phyloP scores from a whole-genome alignment of 2,888 invertebrate species.

The Carpatolechia fugitivella region DNA sequence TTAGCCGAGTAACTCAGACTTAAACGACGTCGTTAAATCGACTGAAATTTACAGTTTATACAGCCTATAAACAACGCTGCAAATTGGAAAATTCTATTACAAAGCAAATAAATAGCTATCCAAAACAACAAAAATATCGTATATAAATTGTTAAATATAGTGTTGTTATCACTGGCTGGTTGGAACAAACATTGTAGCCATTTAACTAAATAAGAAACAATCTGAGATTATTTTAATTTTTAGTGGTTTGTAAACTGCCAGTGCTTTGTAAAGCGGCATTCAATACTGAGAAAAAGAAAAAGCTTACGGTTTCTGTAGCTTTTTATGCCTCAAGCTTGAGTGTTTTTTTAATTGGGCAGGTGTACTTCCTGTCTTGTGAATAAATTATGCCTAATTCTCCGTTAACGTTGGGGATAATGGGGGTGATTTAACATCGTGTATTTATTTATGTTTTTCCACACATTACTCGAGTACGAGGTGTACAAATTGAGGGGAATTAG shows the following conservation, averaged over 20 bases:
- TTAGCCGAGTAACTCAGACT: not conserved
- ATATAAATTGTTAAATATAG: too few relatives aligned
- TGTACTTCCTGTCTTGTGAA: not conserved
- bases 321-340: too few relatives aligned
- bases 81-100: not conserved
- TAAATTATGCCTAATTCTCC: not conserved
- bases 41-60: not conserved
- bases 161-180: too few relatives aligned
- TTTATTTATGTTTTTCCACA: slow-evolving; percentile 7
- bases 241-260: too few relatives aligned
- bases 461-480: not conserved
- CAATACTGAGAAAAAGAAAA: too few relatives aligned
- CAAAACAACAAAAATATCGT: too few relatives aligned
- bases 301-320: too few relatives aligned
- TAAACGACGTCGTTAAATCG: not conserved
- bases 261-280: too few relatives aligned
- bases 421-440: not conserved
- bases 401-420: slow-evolving; percentile 3
- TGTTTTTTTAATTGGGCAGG: not conserved
- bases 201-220: too few relatives aligned
- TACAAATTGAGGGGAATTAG: slow-evolving; percentile 7
- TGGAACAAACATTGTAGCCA: too few relatives aligned
- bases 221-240: too few relatives aligned
- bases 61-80: not conserved
- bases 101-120: too few relatives aligned